Evolutionary conservation across 2,888 invertebrate species (phyloP).

Genomic region (Pristionchus exspectatus): DNA sequence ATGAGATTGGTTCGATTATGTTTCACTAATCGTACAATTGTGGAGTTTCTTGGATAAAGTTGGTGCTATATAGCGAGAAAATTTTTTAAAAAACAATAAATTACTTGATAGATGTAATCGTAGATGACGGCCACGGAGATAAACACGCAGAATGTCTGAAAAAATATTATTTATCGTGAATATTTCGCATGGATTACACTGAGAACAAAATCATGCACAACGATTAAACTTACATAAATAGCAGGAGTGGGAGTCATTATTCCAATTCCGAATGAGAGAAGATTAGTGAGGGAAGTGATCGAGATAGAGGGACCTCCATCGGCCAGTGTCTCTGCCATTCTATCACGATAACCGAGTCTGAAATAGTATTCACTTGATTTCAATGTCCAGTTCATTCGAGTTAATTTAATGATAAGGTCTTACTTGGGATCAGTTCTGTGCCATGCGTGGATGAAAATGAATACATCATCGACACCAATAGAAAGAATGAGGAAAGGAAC

Average conservation of each 20-base stretch:
- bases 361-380: background rate
- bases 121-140: constrained; percentile 76
- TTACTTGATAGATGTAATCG: constrained; percentile 75
- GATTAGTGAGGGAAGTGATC: constrained; percentile 77
- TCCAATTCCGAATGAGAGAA: constrained; percentile 77
- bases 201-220: background rate
- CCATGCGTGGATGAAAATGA: constrained; percentile 78
- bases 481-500: constrained; percentile 78
- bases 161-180: background rate
- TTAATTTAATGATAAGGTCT: background rate
- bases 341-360: constrained; percentile 59
- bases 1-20: background rate
- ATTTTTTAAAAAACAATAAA: background rate
- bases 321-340: constrained; percentile 74
- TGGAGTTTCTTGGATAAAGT: too few species aligned
- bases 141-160: constrained; percentile 76
- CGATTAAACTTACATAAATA: constrained; percentile 65
- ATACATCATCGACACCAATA: constrained; percentile 78
- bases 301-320: constrained; percentile 78
- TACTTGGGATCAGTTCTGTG: constrained; percentile 69
- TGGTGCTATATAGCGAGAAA: background rate
- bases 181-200: background rate
- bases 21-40: too few species aligned
- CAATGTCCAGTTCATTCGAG: background rate
- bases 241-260: constrained; percentile 78